Evolutionary conservation across 2,113 vertebrate species (phyloP).

Genomic region (Xenus cinereus): DNA sequence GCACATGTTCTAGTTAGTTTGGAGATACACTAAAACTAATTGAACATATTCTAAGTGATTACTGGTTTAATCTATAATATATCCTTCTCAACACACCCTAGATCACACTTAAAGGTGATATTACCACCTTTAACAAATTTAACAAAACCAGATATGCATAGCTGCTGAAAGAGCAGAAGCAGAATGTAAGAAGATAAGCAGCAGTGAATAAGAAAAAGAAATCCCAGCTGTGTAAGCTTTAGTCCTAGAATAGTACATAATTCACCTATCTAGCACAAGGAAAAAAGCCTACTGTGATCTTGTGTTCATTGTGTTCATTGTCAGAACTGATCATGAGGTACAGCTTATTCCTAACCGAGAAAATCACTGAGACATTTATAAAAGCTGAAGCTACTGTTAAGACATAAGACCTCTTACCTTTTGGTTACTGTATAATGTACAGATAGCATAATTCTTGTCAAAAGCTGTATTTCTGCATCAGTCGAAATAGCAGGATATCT

Average conservation of each 20-base stretch:
- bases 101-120: background rate
- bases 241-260: background rate
- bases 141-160: background rate
- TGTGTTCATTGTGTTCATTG: background rate
- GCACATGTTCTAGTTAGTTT: background rate
- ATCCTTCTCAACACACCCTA: background rate
- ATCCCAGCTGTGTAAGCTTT: background rate
- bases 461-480: background rate
- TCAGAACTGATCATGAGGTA: background rate
- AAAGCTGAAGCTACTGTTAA: background rate
- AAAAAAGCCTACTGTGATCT: background rate
- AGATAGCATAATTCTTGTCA: background rate
- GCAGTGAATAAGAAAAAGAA: background rate
- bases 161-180: background rate
- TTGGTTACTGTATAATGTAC: background rate
- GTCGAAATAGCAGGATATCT: background rate
- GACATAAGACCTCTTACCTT: background rate
- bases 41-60: background rate
- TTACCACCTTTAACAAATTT: background rate
- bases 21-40: background rate
- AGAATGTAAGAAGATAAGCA: background rate
- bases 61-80: background rate
- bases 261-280: background rate
- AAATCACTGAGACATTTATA: background rate
- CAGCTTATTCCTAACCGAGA: background rate